Conservation (phyloP, 2,888 invertebrate genomes). For the Acronicta leporina region DNA sequence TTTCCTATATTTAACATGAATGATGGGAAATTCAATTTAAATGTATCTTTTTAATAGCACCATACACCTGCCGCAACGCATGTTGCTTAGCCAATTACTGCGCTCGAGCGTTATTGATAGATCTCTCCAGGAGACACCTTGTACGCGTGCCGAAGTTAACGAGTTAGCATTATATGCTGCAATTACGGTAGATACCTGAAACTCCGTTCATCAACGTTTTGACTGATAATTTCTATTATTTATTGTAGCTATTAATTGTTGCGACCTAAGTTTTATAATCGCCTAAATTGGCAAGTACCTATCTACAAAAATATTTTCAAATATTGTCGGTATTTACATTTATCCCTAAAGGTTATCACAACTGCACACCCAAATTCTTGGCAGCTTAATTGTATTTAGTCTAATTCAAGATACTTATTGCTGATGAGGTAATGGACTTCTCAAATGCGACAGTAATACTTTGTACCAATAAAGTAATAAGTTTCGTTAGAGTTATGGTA, state of each 20-base stretch:
- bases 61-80: conserved; percentile 77
- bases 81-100: conserved; percentile 75
- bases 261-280: neutral
- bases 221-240: conserved; percentile 38
- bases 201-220: conserved; percentile 35
- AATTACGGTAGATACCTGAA: conserved; percentile 50
- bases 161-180: conserved; percentile 42
- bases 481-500: conserved; percentile 49
- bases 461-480: conserved; percentile 32
- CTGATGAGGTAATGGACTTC: neutral
- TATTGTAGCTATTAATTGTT: conserved; percentile 5
- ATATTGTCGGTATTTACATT: no score
- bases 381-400: no score
- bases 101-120: conserved; percentile 74
- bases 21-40: conserved; percentile 57
- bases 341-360: no score
- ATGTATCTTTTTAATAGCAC: conserved; percentile 67
- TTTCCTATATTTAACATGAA: conserved; percentile 25
- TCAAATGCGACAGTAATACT: conserved; percentile 25
- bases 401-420: neutral
- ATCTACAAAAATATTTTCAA: no score
- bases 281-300: no score
- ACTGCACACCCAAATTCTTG: no score
- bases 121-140: conserved; percentile 74
- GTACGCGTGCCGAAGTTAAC: conserved; percentile 70